A percentile compares a stretch with the other conserved stretches of the same genome.
Evolutionary conservation across 1,140 invertebrate species (phyloP).

Genomic region (Lordiphosa clarofinis): DNA sequence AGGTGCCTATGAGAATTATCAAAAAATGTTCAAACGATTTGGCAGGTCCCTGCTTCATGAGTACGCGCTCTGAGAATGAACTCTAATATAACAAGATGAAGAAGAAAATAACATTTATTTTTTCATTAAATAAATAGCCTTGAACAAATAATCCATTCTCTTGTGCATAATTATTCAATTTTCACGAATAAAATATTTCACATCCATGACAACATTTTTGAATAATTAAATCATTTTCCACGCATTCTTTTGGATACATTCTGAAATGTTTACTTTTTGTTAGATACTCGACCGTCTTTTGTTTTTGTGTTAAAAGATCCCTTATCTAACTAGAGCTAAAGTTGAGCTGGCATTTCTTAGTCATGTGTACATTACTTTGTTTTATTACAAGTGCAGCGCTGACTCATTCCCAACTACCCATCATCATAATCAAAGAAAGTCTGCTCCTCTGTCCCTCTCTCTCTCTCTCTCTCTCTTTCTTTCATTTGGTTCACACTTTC

Average conservation of each 20-base stretch:
- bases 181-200: too few relatives aligned
- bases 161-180: too few relatives aligned
- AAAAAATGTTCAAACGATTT: too few relatives aligned
- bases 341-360: conserved; percentile 7
- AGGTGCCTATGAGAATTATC: too few relatives aligned
- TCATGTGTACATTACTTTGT: conserved; percentile 2
- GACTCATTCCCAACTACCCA: conserved; percentile 12
- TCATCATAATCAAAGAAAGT: conserved; percentile 14
- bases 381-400: conserved; percentile 11
- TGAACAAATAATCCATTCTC: too few relatives aligned
- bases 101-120: too few relatives aligned
- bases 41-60: too few relatives aligned
- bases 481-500: conserved; percentile 7
- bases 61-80: too few relatives aligned
- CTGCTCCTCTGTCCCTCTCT: conserved; percentile 3
- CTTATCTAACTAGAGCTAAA: conserved; percentile 12
- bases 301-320: conserved; percentile 6
- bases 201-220: too few relatives aligned
- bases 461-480: neutral
- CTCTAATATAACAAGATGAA: too few relatives aligned
- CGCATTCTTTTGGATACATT: neutral
- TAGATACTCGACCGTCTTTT: neutral
- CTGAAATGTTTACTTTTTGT: neutral
- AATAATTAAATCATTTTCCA: too few relatives aligned
- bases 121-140: too few relatives aligned